Evolutionary conservation across 2,113 vertebrate genomes (phyloP), one percentile per base, ranked within the genome.

Genomic region (Paradisaea rubra): DNA sequence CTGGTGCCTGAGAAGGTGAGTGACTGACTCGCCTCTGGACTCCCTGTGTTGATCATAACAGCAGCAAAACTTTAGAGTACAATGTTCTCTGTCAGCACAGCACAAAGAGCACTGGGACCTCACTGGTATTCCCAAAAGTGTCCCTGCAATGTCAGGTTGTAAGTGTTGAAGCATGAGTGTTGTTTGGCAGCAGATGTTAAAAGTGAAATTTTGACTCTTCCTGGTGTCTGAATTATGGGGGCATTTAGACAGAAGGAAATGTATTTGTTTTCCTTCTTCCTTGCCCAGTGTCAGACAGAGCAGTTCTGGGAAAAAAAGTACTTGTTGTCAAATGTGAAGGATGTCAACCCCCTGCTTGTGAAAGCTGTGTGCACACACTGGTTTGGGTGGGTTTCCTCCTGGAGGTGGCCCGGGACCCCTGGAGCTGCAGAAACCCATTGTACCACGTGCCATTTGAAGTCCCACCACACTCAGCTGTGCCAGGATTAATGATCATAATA

Each of bases 1-100:
- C 49, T 76, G 63, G 20, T 57, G 50, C 22, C 73, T 20, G n/a
- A 69, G 44, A 16, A 57, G n/a, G 31, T 20, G 54, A 72, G 12
- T 0, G 2, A 9, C 56, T n/a, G 56, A 49, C 23, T 17, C 0
- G 0, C 17, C 19, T 66, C 47, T 45, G 56, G 42, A 23, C 22
- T 39, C 27, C 5, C 52, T 39, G 21, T 22, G 41, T 66, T 66
- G 50, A 57, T 49, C 1, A 1, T 50, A 39, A 21, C 7, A 50
- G 52, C 54, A 45, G 35, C 22, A 85, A 57, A 50, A 14, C 27
- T 82, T 66, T 24, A 5, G n/a, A 70, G 35, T 44, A 3, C 30
- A 68, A 68, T 28, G 41, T 59, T 69, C 23, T 59, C 17, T 39
- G 13, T 49, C 47, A 81, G 64, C 21, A 50, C 13, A 77, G 31